Evolutionary conservation across 2,797 vertebrate genomes (phyloP).

Genomic region (Galaxias olidus): DNA sequence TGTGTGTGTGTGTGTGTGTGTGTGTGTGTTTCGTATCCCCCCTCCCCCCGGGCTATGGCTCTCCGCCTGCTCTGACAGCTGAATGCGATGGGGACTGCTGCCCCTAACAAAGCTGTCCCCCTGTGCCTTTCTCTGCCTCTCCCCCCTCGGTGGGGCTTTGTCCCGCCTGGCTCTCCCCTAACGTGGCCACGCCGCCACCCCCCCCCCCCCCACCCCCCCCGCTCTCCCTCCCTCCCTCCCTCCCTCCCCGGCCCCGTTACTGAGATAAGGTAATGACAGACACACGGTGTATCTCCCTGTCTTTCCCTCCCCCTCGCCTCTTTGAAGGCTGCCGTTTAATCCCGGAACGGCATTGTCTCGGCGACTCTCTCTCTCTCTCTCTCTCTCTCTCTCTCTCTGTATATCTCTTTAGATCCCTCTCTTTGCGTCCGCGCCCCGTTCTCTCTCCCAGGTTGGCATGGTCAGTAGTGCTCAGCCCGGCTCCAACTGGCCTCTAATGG

Average conservation of each 20-base stretch:
- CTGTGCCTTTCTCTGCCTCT: too few relatives aligned
- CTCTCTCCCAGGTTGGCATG: constrained; percentile 27
- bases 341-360: not conserved
- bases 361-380: constrained; percentile 20
- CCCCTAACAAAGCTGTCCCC: not conserved
- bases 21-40: not conserved
- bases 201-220: not conserved
- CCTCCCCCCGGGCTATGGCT: not conserved
- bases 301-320: not conserved
- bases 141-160: too few relatives aligned
- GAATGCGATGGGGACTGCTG: too few relatives aligned
- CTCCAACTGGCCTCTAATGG: constrained; percentile 45
- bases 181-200: too few relatives aligned
- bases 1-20: not conserved
- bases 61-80: too few relatives aligned
- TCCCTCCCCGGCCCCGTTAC: not conserved
- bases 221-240: not conserved
- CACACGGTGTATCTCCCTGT: not conserved
- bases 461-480: constrained; percentile 52
- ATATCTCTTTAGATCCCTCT: not conserved
- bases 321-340: not conserved
- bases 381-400: constrained; percentile 13
- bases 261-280: constrained; percentile 12
- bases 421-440: not conserved
- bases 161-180: not conserved